Evolutionary conservation across 2,113 vertebrate species (phyloP).

Genomic region (Chloropsis cyanopogon): DNA sequence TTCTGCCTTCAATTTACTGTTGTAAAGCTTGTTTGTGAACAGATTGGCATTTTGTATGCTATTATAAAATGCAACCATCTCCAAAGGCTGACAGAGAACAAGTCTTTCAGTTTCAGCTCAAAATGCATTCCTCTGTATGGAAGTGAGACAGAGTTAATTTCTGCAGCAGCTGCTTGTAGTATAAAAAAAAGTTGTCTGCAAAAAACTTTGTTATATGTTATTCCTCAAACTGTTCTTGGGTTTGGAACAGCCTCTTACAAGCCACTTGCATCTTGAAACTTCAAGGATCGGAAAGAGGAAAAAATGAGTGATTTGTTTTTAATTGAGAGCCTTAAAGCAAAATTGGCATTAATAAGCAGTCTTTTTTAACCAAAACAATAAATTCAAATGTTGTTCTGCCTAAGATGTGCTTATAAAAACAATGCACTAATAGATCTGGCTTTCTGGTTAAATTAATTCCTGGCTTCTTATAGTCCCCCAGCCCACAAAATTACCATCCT

Average conservation of each 20-base stretch:
- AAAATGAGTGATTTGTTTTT: conserved; percentile 59
- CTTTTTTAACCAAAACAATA: conserved; percentile 52
- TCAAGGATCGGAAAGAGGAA: conserved; percentile 30
- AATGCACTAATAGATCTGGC: conserved; percentile 29
- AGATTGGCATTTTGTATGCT: not conserved
- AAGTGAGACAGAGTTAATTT: not conserved
- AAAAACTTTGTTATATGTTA: not conserved
- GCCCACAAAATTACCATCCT: conserved; percentile 46
- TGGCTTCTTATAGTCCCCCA: not conserved
- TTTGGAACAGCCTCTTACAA: conserved; percentile 28
- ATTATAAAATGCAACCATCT: not conserved
- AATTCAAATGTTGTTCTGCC: conserved; percentile 27
- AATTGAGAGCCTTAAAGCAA: conserved; percentile 52
- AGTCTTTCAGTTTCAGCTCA: not conserved
- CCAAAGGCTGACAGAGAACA: not conserved
- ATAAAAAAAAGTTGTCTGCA: not conserved
- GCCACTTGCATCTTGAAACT: conserved; percentile 41
- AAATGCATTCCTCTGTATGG: not conserved
- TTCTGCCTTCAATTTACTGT: not conserved
- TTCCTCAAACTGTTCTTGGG: conserved; percentile 1
- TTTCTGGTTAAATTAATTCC: conserved; percentile 46
- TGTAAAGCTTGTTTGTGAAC: not conserved
- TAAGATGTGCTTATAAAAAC: conserved; percentile 41
- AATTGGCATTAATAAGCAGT: conserved; percentile 54
- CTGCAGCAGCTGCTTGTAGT: not conserved